Conservation (phyloP, 2,113 vertebrate species). For the Caranx ignobilis region DNA sequence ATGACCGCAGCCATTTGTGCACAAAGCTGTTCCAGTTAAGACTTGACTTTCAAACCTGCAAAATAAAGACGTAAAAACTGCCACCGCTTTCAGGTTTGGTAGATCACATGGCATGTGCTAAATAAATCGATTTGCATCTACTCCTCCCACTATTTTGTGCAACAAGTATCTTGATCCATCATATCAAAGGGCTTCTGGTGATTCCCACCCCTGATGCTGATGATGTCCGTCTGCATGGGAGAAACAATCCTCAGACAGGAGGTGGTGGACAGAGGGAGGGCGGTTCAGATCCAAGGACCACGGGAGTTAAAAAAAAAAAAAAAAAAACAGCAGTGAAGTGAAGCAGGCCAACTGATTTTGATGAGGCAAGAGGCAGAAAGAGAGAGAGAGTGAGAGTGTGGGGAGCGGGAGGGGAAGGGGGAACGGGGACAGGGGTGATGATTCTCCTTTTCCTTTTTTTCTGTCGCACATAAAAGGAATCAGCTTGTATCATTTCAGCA, state of each 20-base stretch:
- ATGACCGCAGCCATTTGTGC: no score
- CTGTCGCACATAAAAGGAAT: conserved; percentile 47
- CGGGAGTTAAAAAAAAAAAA: conserved; percentile 27
- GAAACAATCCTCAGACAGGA: conserved; percentile 39
- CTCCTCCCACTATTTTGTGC: no score
- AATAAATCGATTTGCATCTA: no score
- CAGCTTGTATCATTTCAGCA: conserved; percentile 36
- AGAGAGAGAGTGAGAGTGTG: conserved; percentile 3
- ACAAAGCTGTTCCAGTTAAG: no score
- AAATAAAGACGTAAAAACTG: no score
- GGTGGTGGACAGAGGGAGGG: conserved; percentile 12
- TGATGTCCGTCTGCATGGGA: conserved; percentile 52
- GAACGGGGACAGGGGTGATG: neutral
- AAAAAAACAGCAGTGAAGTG: conserved; percentile 5
- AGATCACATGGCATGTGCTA: no score
- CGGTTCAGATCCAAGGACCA: conserved; percentile 46
- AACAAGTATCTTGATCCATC: no score
- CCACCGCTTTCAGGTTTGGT: no score
- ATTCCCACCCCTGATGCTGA: conserved; percentile 29
- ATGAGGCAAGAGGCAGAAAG: conserved; percentile 67
- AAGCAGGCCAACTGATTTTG: conserved; percentile 8
- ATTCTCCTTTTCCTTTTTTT: conserved; percentile 32
- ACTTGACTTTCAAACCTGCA: no score
- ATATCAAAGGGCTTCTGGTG: no score
- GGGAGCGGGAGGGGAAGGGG: neutral